phyloP scores from a whole-genome alignment of 2,888 invertebrate species.

The Malachius bipustulatus region DNA sequence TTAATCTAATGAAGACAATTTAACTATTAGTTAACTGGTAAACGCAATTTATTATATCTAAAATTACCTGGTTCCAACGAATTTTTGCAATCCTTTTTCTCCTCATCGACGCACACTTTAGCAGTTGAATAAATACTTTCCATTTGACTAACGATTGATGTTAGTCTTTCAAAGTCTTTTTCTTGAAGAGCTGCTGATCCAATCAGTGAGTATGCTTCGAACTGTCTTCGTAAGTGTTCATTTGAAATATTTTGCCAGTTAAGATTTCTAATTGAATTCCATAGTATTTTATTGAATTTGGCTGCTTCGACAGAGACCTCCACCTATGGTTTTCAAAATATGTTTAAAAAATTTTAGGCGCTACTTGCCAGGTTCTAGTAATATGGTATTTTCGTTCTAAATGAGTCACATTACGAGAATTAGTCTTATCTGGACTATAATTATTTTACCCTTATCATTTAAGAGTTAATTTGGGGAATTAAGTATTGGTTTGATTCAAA shows the following conservation, averaged over 20 bases:
- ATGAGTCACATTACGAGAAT: too few relatives aligned
- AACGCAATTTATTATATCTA: slow-evolving; percentile 21
- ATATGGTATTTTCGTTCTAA: too few relatives aligned
- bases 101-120: slow-evolving; percentile 60
- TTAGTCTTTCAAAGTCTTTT: slow-evolving; percentile 49
- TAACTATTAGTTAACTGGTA: too few relatives aligned
- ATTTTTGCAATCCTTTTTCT: slow-evolving; percentile 53
- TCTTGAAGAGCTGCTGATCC: slow-evolving; percentile 63
- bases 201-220: slow-evolving; percentile 57
- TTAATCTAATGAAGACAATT: too few relatives aligned
- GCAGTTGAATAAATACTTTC: slow-evolving; percentile 64
- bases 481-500: too few relatives aligned
- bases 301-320: too few relatives aligned
- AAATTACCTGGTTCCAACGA: slow-evolving; percentile 57
- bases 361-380: too few relatives aligned
- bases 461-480: too few relatives aligned
- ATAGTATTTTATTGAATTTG: not conserved
- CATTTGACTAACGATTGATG: slow-evolving; percentile 58
- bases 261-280: slow-evolving; percentile 44
- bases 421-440: too few relatives aligned
- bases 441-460: too few relatives aligned
- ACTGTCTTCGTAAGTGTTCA: slow-evolving; percentile 57
- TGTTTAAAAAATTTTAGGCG: too few relatives aligned
- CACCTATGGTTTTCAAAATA: too few relatives aligned
- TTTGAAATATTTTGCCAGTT: slow-evolving; percentile 64